These are phyloP conservation scores for Probosciger aterrimus DNA, from an alignment of 2,113 vertebrate species.

Conservation along the genomic window DNA sequence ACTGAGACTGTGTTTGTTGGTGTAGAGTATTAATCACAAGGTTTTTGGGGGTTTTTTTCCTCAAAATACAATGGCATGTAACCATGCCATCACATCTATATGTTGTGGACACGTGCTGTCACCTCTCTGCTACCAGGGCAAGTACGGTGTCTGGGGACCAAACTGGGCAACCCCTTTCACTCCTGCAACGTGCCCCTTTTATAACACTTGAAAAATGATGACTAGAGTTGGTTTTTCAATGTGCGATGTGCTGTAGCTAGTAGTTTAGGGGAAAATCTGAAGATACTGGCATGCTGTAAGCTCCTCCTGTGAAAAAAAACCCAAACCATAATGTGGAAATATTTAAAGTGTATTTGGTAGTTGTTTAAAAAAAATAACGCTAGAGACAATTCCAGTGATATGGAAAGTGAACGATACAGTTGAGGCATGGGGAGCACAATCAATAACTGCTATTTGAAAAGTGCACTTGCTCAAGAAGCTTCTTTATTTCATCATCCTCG, in stretches of 20 bases:
- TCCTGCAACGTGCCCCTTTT: neutral
- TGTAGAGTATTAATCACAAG: neutral
- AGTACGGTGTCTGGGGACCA: neutral
- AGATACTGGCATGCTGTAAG: neutral
- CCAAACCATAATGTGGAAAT: neutral
- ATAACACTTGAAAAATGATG: neutral
- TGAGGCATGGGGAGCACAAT: neutral
- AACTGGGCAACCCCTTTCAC: neutral
- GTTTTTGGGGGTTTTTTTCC: accelerated
- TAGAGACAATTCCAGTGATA: neutral
- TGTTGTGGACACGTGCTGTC: neutral
- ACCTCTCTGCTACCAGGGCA: neutral
- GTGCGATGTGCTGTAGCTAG: neutral
- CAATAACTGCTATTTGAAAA: neutral
- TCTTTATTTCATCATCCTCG: conserved; percentile 15
- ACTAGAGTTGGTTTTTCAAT: neutral
- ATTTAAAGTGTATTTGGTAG: neutral
- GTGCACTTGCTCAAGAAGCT: neutral
- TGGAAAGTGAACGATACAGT: neutral
- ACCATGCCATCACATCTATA: accelerated
- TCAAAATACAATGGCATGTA: neutral
- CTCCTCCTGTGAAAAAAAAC: neutral
- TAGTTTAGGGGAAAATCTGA: neutral
- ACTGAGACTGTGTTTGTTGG: neutral
- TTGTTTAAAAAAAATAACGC: neutral